Base-by-base conservation (phyloP, 2,888 invertebrate species). In the Trichopoda pennipes region DNA sequence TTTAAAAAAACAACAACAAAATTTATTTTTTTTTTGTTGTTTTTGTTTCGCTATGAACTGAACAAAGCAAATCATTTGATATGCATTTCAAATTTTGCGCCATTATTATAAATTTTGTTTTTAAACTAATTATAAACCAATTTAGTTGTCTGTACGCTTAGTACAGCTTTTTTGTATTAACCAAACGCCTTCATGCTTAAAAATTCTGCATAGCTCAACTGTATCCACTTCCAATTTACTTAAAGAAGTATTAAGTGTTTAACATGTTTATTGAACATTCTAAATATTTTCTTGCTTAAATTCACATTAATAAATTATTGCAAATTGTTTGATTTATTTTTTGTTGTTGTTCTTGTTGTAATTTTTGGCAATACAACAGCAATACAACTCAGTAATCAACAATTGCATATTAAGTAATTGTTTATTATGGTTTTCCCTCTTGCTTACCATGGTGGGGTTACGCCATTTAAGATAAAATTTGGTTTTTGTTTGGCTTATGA, bases 261-360 rank as follows among this genome's bases (percentile, higher is more conserved):
- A 10, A 35, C 38, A 72, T 72, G 32, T 72, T 72, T 49, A 56
- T 66, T 58, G 49, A 78, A 79, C 78, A 79, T 79, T 79, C 78
- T 79, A 79, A 79, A 72, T 72, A 72, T 44, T 60, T 78, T 64
- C 19, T 72, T 58, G 55, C 61, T 64, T 14, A 70, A 78, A 23
- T 60, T 72, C 44, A 23, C 35, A 44, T 60, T 70, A 47, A 28
- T 28, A 77, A 56, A 77, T 56, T 78, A 51, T 70, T 77, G 77
- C 55, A 70, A 63, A 72, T 72, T 72, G n/a, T 32, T 55, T 63
- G 7, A n/a, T 49, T 47, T 19, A 21, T 58, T 0, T 21, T 47
- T 19, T 42, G n/a, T n/a, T n/a, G n/a, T n/a, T n/a, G n/a, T 55
- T 38, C 14, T 44, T 58, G 23, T 28, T 42, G 51, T 23, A 8